Conservation (phyloP, 2,888 invertebrate species). For the Gibbula magus region DNA sequence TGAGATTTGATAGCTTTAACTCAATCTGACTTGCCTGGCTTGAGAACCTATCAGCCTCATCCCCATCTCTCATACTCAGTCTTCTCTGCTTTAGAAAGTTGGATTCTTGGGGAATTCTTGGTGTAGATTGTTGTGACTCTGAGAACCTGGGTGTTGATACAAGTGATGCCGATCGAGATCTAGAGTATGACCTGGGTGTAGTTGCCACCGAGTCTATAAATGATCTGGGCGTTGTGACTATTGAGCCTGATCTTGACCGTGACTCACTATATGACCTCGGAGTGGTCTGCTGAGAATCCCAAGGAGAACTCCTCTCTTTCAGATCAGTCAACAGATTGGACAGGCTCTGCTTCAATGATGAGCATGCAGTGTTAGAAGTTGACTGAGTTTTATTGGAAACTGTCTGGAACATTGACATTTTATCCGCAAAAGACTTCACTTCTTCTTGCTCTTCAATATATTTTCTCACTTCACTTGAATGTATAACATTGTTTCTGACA, state of each 20-base stretch:
- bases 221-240: too few relatives aligned
- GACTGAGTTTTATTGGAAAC: not conserved
- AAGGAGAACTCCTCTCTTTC: not conserved
- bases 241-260: too few relatives aligned
- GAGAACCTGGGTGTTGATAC: too few relatives aligned
- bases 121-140: too few relatives aligned
- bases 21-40: not conserved
- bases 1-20: not conserved
- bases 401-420: slow-evolving; percentile 1
- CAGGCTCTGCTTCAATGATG: not conserved
- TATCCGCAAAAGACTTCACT: not conserved
- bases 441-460: not conserved
- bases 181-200: too few relatives aligned
- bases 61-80: not conserved
- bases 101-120: not conserved
- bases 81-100: not conserved
- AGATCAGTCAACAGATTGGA: slow-evolving; percentile 11
- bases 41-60: not conserved
- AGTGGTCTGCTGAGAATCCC: too few relatives aligned
- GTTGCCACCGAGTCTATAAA: too few relatives aligned
- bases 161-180: too few relatives aligned
- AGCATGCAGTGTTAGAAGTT: not conserved
- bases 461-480: not conserved
- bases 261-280: too few relatives aligned
- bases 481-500: not conserved